Conservation (phyloP, 2,113 vertebrate species). For the Bubalus kerabau region DNA sequence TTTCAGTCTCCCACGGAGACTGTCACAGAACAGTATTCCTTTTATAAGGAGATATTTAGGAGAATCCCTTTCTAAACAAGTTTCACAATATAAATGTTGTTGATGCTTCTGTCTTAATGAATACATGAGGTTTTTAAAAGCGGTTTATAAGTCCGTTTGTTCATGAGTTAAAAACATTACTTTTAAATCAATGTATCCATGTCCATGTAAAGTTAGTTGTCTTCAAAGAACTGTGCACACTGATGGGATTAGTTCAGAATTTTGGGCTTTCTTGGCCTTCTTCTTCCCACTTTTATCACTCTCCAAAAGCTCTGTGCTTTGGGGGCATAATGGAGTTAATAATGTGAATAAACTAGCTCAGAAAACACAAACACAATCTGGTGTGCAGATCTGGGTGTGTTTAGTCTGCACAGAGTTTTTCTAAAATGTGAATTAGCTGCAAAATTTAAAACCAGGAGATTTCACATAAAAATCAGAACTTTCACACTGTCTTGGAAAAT, state of each 20-base stretch:
- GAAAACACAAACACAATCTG: slow-evolving; percentile 35
- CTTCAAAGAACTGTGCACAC: background rate
- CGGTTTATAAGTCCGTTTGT: background rate
- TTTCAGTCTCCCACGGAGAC: background rate
- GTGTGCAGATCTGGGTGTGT: slow-evolving; percentile 38
- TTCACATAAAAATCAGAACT: background rate
- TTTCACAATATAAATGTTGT: background rate
- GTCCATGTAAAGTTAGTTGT: background rate
- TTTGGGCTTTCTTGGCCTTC: background rate
- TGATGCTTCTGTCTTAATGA: background rate
- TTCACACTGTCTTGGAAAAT: background rate
- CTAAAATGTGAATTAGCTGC: background rate
- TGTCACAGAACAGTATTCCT: background rate
- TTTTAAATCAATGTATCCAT: background rate
- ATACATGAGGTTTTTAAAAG: background rate
- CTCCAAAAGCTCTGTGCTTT: background rate
- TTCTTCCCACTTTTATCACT: background rate
- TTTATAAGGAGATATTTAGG: background rate
- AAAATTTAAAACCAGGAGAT: background rate
- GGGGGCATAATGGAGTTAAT: background rate
- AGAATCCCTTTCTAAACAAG: background rate
- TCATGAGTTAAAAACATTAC: background rate
- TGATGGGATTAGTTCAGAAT: background rate
- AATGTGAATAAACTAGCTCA: slow-evolving; percentile 28
- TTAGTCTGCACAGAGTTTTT: background rate